A percentile compares a stretch with the other conserved stretches of the same genome.
phyloP scores from a whole-genome alignment of 2,888 invertebrate species.

The Hirudinaria manillensis region DNA sequence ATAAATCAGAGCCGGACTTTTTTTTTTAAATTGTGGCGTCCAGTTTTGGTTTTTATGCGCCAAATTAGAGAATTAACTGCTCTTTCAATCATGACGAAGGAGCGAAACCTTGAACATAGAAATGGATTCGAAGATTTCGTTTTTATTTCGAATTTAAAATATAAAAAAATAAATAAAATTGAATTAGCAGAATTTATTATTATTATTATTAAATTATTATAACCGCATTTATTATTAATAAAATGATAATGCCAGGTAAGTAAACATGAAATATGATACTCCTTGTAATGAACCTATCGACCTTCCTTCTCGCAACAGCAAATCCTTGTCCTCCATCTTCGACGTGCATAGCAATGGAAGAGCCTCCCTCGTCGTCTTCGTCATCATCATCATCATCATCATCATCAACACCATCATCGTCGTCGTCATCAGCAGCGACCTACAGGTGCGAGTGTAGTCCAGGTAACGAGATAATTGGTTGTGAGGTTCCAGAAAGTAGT shows the following conservation, averaged over 20 bases:
- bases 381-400: conserved; percentile 16
- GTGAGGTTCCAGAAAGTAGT: not conserved
- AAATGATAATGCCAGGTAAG: too few relatives aligned
- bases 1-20: too few relatives aligned
- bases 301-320: not conserved
- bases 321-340: not conserved
- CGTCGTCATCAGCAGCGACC: not conserved
- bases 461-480: not conserved
- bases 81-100: too few relatives aligned
- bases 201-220: not conserved
- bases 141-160: too few relatives aligned
- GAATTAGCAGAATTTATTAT: not conserved
- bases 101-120: too few relatives aligned
- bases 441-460: conserved; percentile 11
- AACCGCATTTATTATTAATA: not conserved
- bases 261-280: too few relatives aligned
- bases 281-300: too few relatives aligned
- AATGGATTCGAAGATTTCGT: too few relatives aligned
- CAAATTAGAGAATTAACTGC: too few relatives aligned
- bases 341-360: not conserved
- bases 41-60: too few relatives aligned
- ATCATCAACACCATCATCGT: not conserved
- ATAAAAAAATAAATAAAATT: not conserved
- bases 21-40: too few relatives aligned
- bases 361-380: not conserved